Evolutionary conservation across 2,113 vertebrate species (phyloP), one percentile per base, ranked within the genome.

Genomic region (Himantopus leucocephalus): DNA sequence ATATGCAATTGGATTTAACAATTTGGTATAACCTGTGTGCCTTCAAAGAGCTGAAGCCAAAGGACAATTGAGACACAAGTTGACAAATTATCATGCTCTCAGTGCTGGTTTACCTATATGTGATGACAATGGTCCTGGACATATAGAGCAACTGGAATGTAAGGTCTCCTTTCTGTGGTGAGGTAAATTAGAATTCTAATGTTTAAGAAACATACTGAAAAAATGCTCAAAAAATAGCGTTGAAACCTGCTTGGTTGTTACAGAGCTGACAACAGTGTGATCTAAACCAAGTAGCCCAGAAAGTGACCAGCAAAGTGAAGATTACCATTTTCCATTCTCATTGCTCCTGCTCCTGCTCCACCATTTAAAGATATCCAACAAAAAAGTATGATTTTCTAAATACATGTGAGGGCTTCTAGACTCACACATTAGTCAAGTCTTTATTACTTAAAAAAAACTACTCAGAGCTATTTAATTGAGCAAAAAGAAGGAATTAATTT

Each of bases 401-500:
- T 7, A 12, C 0, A 1, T 19, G 9, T 75, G 52, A 68, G 26
- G 16, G 56, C 32, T 92, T 81, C 56, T 41, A 34, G 53, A 12
- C 22, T 59, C 15, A 80, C 6, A 9, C 1, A 26, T 52, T 26
- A 59, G 23, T 56, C 5, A 47, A 41, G 59, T 84, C 23, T 59
- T 90, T 70, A 60, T 47, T 94, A 67, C 72, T 85, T 93, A 8
- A 48, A 96, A 90, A 73, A 77, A 94, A 87, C 43, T 84, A 52
- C 43, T 59, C 2, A 5, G 32, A 85, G 88, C 37, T 72, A 30
- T 73, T 83, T 27, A 90, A n/a, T 82, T 71, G 20, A 92, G 43
- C 19, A 89, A 93, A 59, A 95, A 9, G 26, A 93, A 56, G 30
- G 58, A 92, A 93, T 68, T 76, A 75, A 75, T 92, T 94, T 94